Conservation (phyloP, 2,113 vertebrate genomes). For the Aepyceros melampus region DNA sequence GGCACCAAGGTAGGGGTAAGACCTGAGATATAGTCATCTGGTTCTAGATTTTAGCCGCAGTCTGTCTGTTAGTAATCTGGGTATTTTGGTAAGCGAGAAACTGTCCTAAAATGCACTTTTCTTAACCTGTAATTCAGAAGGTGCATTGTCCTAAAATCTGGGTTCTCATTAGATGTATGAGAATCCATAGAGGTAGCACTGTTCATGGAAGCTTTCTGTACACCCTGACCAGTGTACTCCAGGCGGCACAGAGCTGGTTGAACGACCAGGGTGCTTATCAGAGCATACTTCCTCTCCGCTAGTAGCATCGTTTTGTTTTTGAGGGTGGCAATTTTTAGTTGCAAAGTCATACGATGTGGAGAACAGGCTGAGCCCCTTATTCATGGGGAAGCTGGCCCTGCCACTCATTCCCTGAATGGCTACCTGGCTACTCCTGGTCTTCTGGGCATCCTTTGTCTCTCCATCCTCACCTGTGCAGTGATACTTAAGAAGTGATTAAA, state of each 20-base stretch:
- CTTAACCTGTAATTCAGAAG: neutral
- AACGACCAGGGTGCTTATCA: neutral
- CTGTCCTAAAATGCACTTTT: neutral
- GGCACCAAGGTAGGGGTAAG: neutral
- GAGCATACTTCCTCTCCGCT: neutral
- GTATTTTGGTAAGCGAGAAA: neutral
- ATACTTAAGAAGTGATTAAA: neutral
- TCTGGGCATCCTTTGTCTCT: neutral
- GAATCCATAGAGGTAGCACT: neutral
- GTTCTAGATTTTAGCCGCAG: neutral
- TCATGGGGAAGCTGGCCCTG: neutral
- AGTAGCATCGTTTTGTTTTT: neutral
- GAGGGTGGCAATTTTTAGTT: neutral
- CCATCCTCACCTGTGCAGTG: neutral
- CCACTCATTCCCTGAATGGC: neutral
- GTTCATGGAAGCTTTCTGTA: neutral
- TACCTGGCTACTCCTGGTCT: neutral
- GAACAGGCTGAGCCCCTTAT: neutral
- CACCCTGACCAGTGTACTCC: neutral
- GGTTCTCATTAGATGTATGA: neutral
- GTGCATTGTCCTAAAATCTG: neutral
- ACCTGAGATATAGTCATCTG: neutral
- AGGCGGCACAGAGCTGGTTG: neutral
- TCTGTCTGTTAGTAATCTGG: neutral
- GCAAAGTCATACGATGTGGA: neutral